phyloP scores from a whole-genome alignment of 1,140 invertebrate genomes.

The Oedothorax gibbosus region DNA sequence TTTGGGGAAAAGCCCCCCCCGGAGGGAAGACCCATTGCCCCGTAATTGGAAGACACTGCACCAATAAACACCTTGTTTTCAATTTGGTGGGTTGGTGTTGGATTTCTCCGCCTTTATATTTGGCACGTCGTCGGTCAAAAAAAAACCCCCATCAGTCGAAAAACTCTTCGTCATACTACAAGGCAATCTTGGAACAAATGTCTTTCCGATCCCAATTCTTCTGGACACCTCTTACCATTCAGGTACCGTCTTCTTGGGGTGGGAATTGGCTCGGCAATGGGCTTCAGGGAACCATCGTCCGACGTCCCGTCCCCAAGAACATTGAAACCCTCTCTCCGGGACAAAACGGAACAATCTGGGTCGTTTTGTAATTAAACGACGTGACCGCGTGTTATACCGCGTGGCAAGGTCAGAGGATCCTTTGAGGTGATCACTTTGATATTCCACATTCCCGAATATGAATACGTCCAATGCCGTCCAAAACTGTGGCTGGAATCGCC shows the following conservation, averaged over 20 bases:
- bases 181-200: not conserved
- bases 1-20: not conserved
- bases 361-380: not conserved
- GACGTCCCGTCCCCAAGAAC: slow-evolving; percentile 14
- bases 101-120: not conserved
- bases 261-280: slow-evolving; percentile 3
- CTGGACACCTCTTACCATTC: not conserved
- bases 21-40: not conserved
- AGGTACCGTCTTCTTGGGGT: slow-evolving; percentile 8
- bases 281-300: not conserved
- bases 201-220: not conserved
- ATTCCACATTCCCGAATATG: not conserved
- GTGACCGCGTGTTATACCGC: not conserved
- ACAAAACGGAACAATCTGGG: not conserved
- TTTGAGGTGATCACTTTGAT: too few relatives aligned
- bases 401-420: not conserved
- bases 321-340: not conserved
- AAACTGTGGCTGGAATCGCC: not conserved
- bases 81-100: too few relatives aligned
- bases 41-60: not conserved
- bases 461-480: slow-evolving; percentile 2
- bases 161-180: not conserved
- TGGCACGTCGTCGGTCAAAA: not conserved
- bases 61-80: not conserved
- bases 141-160: not conserved